Base-by-base conservation (phyloP, 2,113 vertebrate species). In the Anoura caudifer region DNA sequence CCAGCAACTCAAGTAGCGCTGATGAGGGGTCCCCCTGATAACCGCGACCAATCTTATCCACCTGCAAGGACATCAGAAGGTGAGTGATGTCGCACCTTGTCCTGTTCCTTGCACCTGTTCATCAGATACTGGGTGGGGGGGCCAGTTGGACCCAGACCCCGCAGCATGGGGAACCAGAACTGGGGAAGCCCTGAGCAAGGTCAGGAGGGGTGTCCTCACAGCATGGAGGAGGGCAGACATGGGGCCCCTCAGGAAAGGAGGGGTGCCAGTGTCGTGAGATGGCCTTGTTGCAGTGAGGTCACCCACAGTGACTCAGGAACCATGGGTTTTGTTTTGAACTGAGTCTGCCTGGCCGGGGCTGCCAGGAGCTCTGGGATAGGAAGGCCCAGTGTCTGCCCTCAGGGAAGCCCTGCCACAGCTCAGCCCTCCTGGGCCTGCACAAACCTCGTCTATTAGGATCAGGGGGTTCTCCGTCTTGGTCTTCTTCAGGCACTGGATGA, bases 401-500 rank as follows among this genome's bases (percentile, higher is more conserved):
- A 1, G 73, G 59, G 12, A 67, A 10, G 38, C 31, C 31, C 43
- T 56, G 61, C 63, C 28, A n/a, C 19, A 50, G 10, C 24, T 33
- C 26, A 6, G 16, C 33, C 54, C 33, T 12, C 87, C 8, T 2
- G 22, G 50, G 22, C 20, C 31, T 31, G 1, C 38, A 81, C 50
- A 2, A 11, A 99, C 99, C 99, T 99, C 99, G 3, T 99, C 99
- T 0, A 99, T 99, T 14, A 99, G 98, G 54, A 99, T 98, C 90
- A 99, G 97, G 0, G 99, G 99, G 95, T 99, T 99, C 97, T 99
- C 99, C 0, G 99, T 99, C 98, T 99, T 99, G 4, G 99, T 99
- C 97, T 99, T 99, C 98, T 99, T 99, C 93, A 99, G 96, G 77
- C 99, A 99, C 98, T 99, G 99, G 97, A 99, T 99, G 65, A 99